A percentile compares a stretch with the other conserved stretches of the same genome.
Evolutionary conservation across 2,797 vertebrate species (phyloP).

Genomic region (Ctenochaetus hawaiiensis): DNA sequence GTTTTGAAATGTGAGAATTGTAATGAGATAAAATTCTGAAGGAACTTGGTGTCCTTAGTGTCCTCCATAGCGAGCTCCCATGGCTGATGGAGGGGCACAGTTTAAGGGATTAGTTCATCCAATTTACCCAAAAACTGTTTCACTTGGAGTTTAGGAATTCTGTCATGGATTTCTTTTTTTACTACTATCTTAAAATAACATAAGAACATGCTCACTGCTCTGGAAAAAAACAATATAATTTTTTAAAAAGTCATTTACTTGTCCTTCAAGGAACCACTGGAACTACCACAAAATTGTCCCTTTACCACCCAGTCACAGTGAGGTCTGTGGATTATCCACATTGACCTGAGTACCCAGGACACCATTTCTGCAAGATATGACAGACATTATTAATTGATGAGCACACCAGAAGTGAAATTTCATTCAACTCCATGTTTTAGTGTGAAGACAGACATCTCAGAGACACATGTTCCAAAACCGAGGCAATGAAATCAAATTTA

Average conservation of each 20-base stretch:
- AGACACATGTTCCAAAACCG: neutral
- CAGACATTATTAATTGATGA: neutral
- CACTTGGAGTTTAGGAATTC: neutral
- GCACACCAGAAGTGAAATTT: neutral
- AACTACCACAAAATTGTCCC: neutral
- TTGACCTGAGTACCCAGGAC: neutral
- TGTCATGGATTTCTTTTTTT: neutral
- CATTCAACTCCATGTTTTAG: neutral
- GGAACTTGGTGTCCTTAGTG: conserved; percentile 2
- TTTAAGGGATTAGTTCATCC: neutral
- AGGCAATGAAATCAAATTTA: neutral
- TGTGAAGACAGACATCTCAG: neutral
- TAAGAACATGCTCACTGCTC: neutral
- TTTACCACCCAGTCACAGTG: neutral
- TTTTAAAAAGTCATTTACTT: neutral
- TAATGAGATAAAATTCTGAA: conserved; percentile 29
- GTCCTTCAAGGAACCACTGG: neutral
- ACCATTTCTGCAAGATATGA: neutral
- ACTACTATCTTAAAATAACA: neutral
- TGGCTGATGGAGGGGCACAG: neutral
- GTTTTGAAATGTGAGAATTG: conserved; percentile 38
- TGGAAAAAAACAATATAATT: neutral
- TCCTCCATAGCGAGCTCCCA: neutral
- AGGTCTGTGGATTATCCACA: neutral
- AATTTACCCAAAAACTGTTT: neutral